Conservation (phyloP, 1,140 invertebrate genomes). For the Papilio dardanus region DNA sequence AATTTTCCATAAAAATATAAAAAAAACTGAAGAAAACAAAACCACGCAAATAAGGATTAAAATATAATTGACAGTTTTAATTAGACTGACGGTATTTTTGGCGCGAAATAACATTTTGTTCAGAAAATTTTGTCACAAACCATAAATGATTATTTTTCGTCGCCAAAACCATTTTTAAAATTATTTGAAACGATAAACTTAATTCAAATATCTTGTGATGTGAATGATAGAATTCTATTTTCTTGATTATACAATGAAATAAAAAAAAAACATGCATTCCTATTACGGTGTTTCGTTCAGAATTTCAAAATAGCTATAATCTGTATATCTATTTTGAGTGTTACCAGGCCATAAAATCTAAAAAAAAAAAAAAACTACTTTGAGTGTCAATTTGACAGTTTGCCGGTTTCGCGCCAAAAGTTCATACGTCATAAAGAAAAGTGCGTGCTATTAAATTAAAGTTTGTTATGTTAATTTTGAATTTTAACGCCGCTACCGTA, state of each 20-base stretch:
- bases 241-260: background rate
- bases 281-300: too few relatives aligned
- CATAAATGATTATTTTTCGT: background rate
- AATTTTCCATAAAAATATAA: constrained; percentile 35
- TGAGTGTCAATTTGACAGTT: background rate
- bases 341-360: too few relatives aligned
- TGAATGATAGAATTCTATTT: background rate
- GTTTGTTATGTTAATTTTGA: too few relatives aligned
- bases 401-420: constrained; percentile 58
- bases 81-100: constrained; percentile 44
- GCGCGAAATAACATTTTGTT: constrained; percentile 52
- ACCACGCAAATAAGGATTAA: background rate
- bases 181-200: too few relatives aligned
- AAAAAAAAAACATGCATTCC: background rate
- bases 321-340: too few relatives aligned
- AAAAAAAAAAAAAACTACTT: too few relatives aligned
- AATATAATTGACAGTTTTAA: constrained; percentile 23
- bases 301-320: background rate
- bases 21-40: constrained; percentile 36
- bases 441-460: too few relatives aligned
- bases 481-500: background rate
- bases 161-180: too few relatives aligned
- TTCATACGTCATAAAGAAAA: too few relatives aligned
- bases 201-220: too few relatives aligned
- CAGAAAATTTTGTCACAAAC: constrained; percentile 12